Conservation (phyloP, 2,888 invertebrate species). For the Eurytoma adleriae region DNA sequence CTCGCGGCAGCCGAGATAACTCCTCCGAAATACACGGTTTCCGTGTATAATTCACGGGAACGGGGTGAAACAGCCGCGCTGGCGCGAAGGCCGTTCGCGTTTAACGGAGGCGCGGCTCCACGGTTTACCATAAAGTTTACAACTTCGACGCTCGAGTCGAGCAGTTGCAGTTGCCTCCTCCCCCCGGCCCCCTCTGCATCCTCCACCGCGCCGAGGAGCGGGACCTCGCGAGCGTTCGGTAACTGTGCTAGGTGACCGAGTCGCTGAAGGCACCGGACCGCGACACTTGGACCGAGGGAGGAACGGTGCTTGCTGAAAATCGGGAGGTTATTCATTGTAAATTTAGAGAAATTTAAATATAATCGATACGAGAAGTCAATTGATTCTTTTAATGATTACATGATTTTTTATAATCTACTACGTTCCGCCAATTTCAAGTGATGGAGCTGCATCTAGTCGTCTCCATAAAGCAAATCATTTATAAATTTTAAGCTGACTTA, state of each 20-base stretch:
- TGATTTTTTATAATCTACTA: neutral
- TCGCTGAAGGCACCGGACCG: no score
- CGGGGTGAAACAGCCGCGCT: slow-evolving; percentile 41
- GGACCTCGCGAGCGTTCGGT: no score
- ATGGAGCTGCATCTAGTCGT: no score
- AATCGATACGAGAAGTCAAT: no score
- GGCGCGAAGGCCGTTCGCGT: slow-evolving; percentile 57
- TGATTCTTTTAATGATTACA: no score
- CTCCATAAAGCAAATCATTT: no score
- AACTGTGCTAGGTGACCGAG: no score
- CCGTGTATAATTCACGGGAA: neutral
- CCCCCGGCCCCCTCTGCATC: neutral
- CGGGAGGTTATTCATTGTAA: no score
- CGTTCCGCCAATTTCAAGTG: neutral
- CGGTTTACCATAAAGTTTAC: slow-evolving; percentile 66
- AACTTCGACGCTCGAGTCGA: slow-evolving; percentile 62
- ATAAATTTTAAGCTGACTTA: no score
- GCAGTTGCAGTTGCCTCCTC: neutral
- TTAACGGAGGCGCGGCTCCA: slow-evolving; percentile 58
- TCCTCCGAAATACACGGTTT: neutral
- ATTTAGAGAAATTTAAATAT: no score
- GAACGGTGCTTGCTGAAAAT: no score
- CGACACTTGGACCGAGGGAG: no score
- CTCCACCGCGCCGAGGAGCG: neutral
- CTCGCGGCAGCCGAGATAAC: slow-evolving; percentile 58